Base-by-base conservation (phyloP, 2,797 vertebrate species). In the Trichosurus vulpecula region DNA sequence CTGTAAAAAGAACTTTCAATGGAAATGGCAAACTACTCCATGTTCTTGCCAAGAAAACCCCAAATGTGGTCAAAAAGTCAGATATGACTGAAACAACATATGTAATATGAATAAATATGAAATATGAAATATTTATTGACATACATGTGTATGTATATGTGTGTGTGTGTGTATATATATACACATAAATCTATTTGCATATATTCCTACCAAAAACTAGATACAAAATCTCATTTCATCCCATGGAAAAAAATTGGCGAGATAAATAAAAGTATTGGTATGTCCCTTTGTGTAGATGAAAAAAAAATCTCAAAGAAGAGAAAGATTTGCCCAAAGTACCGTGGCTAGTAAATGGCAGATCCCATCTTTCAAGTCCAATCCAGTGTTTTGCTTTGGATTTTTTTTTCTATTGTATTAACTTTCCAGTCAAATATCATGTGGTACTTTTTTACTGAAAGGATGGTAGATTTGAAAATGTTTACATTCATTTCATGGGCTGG, bases 181-280 rank as follows among this genome's bases (percentile, higher is more conserved):
- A 35, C 35, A 5, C 31, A 35, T 1, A 66, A 0, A 66, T n/a
- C 0, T 35, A 0, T n/a, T 14, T n/a, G 6, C 5, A n/a, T 66
- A 9, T 66, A 35, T 35, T 14, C 13, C 58, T 6, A n/a, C 35
- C 14, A n/a, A 74, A 74, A 74, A 74, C 35, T 74, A 6, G 35
- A n/a, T 74, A 74, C n/a, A n/a, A 22, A 61, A 12, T 31, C 57
- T n/a, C 5, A n/a, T 41, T n/a, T 74, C 16, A n/a, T 74, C 14
- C 61, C 14, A n/a, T n/a, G 16, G 61, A n/a, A 74, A 66, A 55
- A 74, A n/a, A 1, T 61, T n/a, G 14, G 61, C n/a, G 14, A n/a
- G 9, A 74, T 74, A 66, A 14, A 66, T 16, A 74, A n/a, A 74
- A n/a, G 61, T 74, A 74, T 74, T 74, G 5, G 35, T 22, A 19